These are phyloP conservation scores for Castor canadensis DNA, from an alignment of 2,113 vertebrate species.

Conservation along the genomic window DNA sequence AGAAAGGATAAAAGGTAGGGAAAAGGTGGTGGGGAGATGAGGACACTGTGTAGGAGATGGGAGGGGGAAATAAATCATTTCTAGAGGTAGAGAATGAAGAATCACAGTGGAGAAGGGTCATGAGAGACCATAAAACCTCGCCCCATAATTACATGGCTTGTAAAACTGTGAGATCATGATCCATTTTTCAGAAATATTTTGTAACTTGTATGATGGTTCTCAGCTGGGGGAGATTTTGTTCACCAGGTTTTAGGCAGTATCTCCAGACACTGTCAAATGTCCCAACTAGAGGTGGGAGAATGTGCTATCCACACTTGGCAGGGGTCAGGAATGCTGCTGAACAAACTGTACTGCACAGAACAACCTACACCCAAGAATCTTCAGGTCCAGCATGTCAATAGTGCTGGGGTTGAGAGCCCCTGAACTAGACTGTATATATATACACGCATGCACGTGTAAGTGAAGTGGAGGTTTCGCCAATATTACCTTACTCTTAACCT, in stretches of 20 bases:
- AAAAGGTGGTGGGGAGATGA: neutral
- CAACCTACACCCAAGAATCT: neutral
- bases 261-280: neutral
- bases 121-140: neutral
- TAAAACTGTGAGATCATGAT: neutral
- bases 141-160: neutral
- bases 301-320: no score
- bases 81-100: neutral
- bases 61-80: neutral
- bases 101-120: neutral
- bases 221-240: neutral
- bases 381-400: neutral
- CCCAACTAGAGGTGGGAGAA: neutral
- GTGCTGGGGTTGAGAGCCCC: neutral
- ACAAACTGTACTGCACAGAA: neutral
- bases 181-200: neutral
- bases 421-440: neutral
- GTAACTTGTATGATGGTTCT: neutral
- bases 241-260: neutral
- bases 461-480: neutral
- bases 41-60: neutral
- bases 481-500: no score
- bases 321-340: neutral
- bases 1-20: neutral
- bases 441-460: rapidly evolving